Evolutionary conservation across 2,888 invertebrate genomes (phyloP).

Genomic region (Drosophila vallismaia): DNA sequence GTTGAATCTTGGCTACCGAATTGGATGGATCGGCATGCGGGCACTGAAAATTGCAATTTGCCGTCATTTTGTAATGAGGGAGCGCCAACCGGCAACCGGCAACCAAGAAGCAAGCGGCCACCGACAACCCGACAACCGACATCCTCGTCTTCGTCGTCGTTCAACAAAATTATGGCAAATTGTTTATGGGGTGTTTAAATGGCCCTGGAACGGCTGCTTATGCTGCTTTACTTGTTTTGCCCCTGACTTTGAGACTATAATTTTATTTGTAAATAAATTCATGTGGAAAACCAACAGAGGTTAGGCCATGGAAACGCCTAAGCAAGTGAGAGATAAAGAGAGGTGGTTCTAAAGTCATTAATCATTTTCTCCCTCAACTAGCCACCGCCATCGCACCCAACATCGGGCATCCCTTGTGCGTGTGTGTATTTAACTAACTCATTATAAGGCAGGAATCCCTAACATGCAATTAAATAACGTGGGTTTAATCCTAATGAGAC

Average conservation of each 20-base stretch:
- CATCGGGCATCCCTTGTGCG: conserved; percentile 31
- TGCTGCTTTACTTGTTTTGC: conserved; percentile 24
- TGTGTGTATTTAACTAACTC: conserved; percentile 79
- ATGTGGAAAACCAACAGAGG: conserved; percentile 72
- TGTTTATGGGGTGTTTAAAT: conserved; percentile 79
- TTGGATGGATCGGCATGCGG: conserved; percentile 64
- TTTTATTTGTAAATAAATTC: conserved; percentile 78
- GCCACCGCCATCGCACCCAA: conserved; percentile 7
- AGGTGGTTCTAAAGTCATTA: conserved; percentile 58
- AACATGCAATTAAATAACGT: conserved; percentile 80
- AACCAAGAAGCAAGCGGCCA: conserved; percentile 42
- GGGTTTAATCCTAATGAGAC: conserved; percentile 80
- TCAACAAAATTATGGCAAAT: conserved; percentile 78
- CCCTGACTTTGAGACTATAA: conserved; percentile 62
- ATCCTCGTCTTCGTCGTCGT: conserved; percentile 47
- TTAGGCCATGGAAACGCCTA: conserved; percentile 59
- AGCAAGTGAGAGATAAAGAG: conserved; percentile 51
- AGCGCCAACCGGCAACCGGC: conserved; percentile 53
- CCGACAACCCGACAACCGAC: conserved; percentile 11
- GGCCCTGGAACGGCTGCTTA: conserved; percentile 39
- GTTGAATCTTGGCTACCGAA: conserved; percentile 18
- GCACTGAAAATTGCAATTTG: conserved; percentile 78
- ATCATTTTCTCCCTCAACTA: conserved; percentile 56
- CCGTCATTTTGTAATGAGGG: conserved; percentile 79
- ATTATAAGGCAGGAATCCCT: conserved; percentile 79